Evolutionary conservation across 2,797 vertebrate genomes (phyloP), one percentile per base, ranked within the genome.

Genomic region (Mus spretus): DNA sequence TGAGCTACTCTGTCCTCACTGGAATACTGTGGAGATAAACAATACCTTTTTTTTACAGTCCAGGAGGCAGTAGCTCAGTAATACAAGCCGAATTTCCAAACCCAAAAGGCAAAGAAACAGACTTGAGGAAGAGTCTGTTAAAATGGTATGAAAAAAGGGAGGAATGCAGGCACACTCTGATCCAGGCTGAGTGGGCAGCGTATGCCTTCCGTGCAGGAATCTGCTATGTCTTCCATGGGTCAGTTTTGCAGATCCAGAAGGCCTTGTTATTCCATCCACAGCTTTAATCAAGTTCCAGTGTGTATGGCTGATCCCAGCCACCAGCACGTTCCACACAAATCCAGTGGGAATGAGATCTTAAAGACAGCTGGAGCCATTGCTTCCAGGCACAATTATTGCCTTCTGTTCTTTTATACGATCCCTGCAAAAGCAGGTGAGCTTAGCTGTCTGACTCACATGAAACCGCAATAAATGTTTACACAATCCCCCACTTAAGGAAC

Each of bases 381-480:
- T 96, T 96, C 28, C 63, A 95, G 65, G 72, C 86, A 89, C 24
- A 63, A 50, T 90, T 94, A 84, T 83, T 94, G 97, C 95, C 96
- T 96, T 95, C 97, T 93, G 89, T 96, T 95, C 90, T 95, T 97
- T 98, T 96, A 96, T 88, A 90, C 40, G 79, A 96, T 96, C 88
- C 94, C 74, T 94, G 47, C 94, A 93, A 96, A 97, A 98, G 96
- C 89, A 97, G 89, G 93, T 96, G 96, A 90, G 93, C 44, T 96
- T 82, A 97, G 88, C 96, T 90, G 94, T 89, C 90, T 98, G 47
- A 95, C 91, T 88, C 88, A 95, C 81, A 98, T 96, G 94, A 98
- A 98, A 98, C 97, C 94, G 82, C 93, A 98, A 98, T 97, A 97
- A 97, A 97, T 97, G 95, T 97, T 97, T 97, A 97, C 93, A 95